Percentiles rank a stretch among this genome's conserved stretches.
These are phyloP conservation scores for Heteromormyrus szaboi DNA, from an alignment of 2,797 vertebrate genomes.

Conservation along the genomic window DNA sequence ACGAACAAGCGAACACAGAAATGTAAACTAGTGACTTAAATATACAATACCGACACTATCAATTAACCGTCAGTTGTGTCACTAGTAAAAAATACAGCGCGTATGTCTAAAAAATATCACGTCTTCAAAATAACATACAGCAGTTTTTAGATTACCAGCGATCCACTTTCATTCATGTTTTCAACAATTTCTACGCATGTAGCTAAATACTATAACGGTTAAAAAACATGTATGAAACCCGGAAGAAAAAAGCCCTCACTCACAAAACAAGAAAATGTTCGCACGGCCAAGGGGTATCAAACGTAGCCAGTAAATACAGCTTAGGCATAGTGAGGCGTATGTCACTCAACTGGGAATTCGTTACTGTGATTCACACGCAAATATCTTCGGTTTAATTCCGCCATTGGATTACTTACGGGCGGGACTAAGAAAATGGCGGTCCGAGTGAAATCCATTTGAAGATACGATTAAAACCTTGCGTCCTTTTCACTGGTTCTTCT, in stretches of 20 bases:
- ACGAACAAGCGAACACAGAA: background rate
- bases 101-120: background rate
- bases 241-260: background rate
- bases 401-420: background rate
- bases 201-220: background rate
- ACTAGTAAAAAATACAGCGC: background rate
- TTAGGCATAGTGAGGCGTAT: background rate
- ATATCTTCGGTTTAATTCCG: background rate
- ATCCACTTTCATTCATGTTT: background rate
- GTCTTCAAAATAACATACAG: background rate
- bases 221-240: background rate
- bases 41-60: background rate
- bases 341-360: background rate
- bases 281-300: background rate
- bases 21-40: background rate
- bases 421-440: slow-evolving; percentile 1
- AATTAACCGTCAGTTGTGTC: background rate
- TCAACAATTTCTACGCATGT: background rate
- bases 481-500: slow-evolving; percentile 1
- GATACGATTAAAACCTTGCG: background rate
- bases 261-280: background rate
- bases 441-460: background rate
- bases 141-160: background rate
- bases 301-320: background rate
- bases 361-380: background rate